Conservation (phyloP, 2,888 invertebrate species). For the Minunthozetes semirufus region DNA sequence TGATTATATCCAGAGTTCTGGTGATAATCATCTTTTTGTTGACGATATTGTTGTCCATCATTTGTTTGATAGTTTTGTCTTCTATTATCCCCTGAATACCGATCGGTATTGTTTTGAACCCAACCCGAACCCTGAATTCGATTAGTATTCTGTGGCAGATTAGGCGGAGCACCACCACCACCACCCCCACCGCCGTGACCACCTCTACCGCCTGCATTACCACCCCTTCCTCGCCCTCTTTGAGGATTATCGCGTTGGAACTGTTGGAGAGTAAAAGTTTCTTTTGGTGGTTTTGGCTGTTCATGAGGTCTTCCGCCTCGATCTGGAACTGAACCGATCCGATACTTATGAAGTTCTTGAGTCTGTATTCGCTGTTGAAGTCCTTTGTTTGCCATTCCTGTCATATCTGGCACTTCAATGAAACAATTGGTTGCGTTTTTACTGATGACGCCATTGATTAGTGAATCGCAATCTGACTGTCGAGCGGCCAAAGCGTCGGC, state of each 20-base stretch:
- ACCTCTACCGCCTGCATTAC: constrained; percentile 44
- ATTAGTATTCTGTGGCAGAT: constrained; percentile 39
- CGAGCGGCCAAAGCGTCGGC: constrained; percentile 77
- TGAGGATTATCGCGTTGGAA: constrained; percentile 50
- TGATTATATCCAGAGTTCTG: neutral
- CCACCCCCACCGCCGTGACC: constrained; percentile 38
- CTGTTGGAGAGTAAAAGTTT: constrained; percentile 93
- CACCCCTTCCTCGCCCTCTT: constrained; percentile 47
- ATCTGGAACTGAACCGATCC: constrained; percentile 68
- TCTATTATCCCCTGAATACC: neutral
- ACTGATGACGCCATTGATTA: constrained; percentile 37
- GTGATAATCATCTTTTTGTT: neutral
- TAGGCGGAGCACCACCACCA: constrained; percentile 41
- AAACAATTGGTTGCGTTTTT: constrained; percentile 32
- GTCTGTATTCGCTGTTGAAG: constrained; percentile 32
- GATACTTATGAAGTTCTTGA: constrained; percentile 34
- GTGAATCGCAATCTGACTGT: constrained; percentile 51
- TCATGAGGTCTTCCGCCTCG: constrained; percentile 87
- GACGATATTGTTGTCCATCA: neutral
- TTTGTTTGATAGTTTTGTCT: neutral
- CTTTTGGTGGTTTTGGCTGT: constrained; percentile 85
- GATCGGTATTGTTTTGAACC: constrained; percentile 36
- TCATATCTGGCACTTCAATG: constrained; percentile 35
- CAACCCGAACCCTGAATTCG: constrained; percentile 50
- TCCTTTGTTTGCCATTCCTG: constrained; percentile 35